Evolutionary conservation across 2,113 vertebrate species (phyloP).

Genomic region (Lepus americanus): DNA sequence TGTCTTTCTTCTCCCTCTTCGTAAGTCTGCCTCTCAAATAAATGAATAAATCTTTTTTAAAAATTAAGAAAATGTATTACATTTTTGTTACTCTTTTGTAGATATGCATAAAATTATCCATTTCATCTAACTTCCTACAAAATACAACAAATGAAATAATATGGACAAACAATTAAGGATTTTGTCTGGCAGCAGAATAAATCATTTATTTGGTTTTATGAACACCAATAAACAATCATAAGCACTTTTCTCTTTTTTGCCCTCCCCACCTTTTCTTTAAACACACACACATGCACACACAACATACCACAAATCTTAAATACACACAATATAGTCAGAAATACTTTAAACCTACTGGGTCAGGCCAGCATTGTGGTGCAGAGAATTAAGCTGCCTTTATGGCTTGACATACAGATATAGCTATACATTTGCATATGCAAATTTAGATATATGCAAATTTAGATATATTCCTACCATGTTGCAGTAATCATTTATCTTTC

Average conservation of each 20-base stretch:
- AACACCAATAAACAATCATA: not conserved
- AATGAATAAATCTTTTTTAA: too few relatives aligned
- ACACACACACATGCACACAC: too few relatives aligned
- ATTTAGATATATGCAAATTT: not conserved
- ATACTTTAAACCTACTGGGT: not conserved
- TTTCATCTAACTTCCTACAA: not conserved
- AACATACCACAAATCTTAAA: not conserved
- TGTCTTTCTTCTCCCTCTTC: too few relatives aligned
- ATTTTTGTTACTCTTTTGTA: not conserved
- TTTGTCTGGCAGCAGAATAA: not conserved
- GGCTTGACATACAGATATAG: not conserved
- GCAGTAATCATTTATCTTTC: not conserved
- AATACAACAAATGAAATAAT: not conserved
- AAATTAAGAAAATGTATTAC: too few relatives aligned
- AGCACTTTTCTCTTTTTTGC: not conserved
- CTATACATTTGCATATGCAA: not conserved
- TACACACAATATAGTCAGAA: not conserved
- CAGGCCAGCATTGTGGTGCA: too few relatives aligned
- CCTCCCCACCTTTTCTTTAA: too few relatives aligned
- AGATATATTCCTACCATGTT: not conserved
- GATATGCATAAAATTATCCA: not conserved
- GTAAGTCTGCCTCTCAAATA: too few relatives aligned
- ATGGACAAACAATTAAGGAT: not conserved
- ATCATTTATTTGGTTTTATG: not conserved
- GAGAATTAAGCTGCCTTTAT: too few relatives aligned